Evolutionary conservation across 2,888 invertebrate genomes (phyloP).

Genomic region (Dasysyrphus tricinctus): DNA sequence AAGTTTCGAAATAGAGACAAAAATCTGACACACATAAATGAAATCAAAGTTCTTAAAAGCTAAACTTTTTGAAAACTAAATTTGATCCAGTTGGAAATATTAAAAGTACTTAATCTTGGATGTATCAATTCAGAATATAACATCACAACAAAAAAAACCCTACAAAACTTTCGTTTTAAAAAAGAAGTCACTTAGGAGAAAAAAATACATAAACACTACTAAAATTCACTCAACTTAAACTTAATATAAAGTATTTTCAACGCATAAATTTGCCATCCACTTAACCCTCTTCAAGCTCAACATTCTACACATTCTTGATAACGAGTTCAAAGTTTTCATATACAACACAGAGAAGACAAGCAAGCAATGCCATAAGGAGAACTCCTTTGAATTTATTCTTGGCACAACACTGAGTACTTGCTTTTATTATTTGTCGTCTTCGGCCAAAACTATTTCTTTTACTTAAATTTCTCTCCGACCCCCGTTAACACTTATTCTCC

Average conservation of each 20-base stretch:
- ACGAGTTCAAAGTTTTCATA: constrained; percentile 19
- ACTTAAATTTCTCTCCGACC: background rate
- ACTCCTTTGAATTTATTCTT: constrained; percentile 8
- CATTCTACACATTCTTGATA: constrained; percentile 20
- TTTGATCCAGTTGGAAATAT: background rate
- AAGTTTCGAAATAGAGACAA: no score
- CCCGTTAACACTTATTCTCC: background rate
- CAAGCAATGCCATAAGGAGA: background rate
- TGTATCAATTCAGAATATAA: background rate
- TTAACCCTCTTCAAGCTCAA: constrained; percentile 1
- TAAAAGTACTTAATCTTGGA: background rate
- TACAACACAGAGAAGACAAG: background rate
- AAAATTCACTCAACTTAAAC: background rate
- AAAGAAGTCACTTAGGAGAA: background rate
- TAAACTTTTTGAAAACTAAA: background rate
- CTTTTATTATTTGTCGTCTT: constrained; percentile 18
- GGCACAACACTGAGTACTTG: background rate
- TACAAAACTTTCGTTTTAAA: background rate
- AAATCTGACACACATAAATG: no score
- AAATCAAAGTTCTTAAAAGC: background rate
- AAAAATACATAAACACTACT: background rate
- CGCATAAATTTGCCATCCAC: constrained; percentile 20
- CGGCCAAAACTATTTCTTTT: constrained; percentile 26
- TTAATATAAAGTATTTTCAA: constrained; percentile 12
- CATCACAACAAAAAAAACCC: background rate